A percentile compares a stretch with the other conserved stretches of the same genome.
Conservation (phyloP, 2,113 vertebrate species). For the Myocastor coypus region DNA sequence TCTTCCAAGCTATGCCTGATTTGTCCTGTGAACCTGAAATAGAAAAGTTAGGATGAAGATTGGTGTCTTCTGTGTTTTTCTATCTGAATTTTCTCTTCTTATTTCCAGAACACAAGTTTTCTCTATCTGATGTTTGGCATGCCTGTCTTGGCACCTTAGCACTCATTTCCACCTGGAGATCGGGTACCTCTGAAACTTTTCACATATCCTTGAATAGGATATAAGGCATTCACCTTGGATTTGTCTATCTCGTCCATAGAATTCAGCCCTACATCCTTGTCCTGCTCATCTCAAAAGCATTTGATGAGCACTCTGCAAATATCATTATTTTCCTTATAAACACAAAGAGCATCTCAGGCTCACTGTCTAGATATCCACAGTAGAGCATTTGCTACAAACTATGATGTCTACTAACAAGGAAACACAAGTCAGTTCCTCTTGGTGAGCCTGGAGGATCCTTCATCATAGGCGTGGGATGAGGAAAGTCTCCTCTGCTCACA, state of each 20-base stretch:
- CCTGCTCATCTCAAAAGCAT: no score
- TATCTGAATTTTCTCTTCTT: background rate
- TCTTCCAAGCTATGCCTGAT: background rate
- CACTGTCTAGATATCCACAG: background rate
- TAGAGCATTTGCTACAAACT: background rate
- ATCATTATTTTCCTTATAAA: background rate
- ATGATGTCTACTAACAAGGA: background rate
- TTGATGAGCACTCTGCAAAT: background rate
- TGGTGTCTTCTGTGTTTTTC: background rate
- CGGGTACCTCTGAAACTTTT: background rate
- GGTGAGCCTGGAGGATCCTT: background rate
- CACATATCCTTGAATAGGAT: background rate
- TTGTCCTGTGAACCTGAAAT: background rate
- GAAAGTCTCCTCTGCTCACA: accelerated
- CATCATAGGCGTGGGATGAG: background rate
- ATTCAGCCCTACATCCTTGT: background rate
- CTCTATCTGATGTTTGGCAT: background rate
- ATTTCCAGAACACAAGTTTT: background rate
- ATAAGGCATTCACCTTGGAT: background rate
- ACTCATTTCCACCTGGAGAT: background rate
- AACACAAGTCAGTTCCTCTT: background rate
- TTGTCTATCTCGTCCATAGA: background rate
- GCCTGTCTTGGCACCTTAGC: background rate
- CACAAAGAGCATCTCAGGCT: background rate
- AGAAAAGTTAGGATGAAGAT: background rate